Evolutionary conservation across 1,140 invertebrate genomes (phyloP).

Genomic region (Ceratoteleas bidentatus): DNA sequence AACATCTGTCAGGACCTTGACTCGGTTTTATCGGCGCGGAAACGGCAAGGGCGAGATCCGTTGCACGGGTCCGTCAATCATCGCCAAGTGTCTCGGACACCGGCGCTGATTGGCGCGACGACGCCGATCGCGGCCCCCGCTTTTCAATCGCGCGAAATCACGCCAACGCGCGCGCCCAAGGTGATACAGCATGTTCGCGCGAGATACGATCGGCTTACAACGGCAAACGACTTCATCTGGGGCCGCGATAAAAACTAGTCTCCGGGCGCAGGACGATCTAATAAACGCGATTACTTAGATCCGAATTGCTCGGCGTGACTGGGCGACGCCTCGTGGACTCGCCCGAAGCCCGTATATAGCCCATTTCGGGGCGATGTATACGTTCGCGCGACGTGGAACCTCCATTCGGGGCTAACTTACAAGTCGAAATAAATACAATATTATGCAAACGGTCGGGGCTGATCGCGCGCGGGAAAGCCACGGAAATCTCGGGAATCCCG

Average conservation of each 20-base stretch:
- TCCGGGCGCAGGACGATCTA: conserved; percentile 51
- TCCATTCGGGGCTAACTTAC: conserved; percentile 71
- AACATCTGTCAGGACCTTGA: conserved; percentile 10
- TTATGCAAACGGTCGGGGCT: conserved; percentile 79
- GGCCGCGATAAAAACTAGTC: conserved; percentile 51
- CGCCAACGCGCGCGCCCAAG: conserved; percentile 6
- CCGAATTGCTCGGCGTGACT: conserved; percentile 61
- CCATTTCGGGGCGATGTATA: conserved; percentile 71
- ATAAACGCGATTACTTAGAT: conserved; percentile 69
- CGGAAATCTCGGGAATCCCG: conserved; percentile 80
- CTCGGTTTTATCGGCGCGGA: conserved; percentile 24
- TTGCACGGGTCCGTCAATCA: conserved; percentile 73
- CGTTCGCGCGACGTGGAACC: conserved; percentile 50
- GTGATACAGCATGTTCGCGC: conserved; percentile 44
- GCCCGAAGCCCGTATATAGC: conserved; percentile 75
- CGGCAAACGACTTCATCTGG: conserved; percentile 58
- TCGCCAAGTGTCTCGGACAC: conserved; percentile 46
- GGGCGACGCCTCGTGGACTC: conserved; percentile 60
- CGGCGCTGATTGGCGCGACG: conserved; percentile 6
- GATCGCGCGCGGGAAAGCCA: conserved; percentile 69
- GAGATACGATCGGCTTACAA: conserved; percentile 64
- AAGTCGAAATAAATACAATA: conserved; percentile 82
- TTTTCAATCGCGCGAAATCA: conserved; percentile 35
- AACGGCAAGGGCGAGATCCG: conserved; percentile 22
- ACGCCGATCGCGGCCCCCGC: neutral